Base-by-base conservation (phyloP, 2,797 vertebrate species). In the Spea hammondii region DNA sequence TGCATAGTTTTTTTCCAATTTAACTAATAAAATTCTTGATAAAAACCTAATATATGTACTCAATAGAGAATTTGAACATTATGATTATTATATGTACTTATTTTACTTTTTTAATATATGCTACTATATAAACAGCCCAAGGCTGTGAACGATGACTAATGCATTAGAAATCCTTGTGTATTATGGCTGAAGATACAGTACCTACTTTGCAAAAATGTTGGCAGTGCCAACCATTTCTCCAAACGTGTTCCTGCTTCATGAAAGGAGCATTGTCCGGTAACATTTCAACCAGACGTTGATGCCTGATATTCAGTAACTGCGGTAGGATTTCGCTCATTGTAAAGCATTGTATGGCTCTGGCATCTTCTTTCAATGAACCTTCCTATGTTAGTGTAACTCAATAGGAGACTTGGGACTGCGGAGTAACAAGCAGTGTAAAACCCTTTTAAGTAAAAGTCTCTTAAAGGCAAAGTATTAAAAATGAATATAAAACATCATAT, bases 201-300 rank as follows among this genome's bases (percentile, higher is more conserved):
- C 50, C 53, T 70, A 46, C 6, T 53, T 53, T 53, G 51, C 51
- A 53, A 32, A 47, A 13, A 51, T 47, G 67, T 67, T 77, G 66
- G 67, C 76, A 77, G 66, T 77, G 76, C 55, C 76, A 51, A 32
- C 49, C 3, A 32, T 53, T 70, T 77, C 68, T 32, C 54, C 48
- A 70, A 67, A 77, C 68, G 59, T 77, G 60, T 62, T 55, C 55
- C 59, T 57, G 32, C 46, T 77, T 70, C 67, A 77, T 75, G 76
- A 77, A 70, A 70, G 70, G 57, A 49, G 55, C 55, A 77, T 77
- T 77, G 76, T 70, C 47, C 76, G 64, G 8, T 65, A 62, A 70
- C 76, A 70, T 77, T 46, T 77, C 54, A 77, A 70, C 50, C 67
- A 70, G 76, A 68, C 66, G 44, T 70, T 70, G 50, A 49, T 77